These are phyloP conservation scores for Nephrotoma appendiculata DNA, from an alignment of 2,888 invertebrate species.

Conservation along the genomic window DNA sequence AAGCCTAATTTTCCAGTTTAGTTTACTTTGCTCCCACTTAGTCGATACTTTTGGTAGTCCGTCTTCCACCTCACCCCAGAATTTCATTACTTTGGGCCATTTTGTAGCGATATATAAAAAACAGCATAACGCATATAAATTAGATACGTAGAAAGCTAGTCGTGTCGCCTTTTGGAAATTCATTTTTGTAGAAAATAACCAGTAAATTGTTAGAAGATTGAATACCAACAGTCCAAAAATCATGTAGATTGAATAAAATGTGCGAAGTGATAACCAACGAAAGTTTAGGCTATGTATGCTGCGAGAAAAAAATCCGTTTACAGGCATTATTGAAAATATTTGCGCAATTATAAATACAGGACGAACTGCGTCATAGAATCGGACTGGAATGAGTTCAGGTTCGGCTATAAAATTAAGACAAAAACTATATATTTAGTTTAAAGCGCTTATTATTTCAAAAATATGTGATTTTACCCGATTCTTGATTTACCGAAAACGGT, in stretches of 20 bases:
- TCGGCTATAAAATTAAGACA: neutral
- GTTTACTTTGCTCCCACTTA: slow-evolving; percentile 12
- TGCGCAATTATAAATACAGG: slow-evolving; percentile 23
- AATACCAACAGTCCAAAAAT: neutral
- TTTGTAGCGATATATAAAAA: slow-evolving; percentile 31
- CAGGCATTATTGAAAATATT: slow-evolving; percentile 31
- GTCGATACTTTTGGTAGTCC: slow-evolving; percentile 16
- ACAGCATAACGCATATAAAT: slow-evolving; percentile 1
- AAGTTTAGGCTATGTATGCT: slow-evolving; percentile 23
- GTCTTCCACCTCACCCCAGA: slow-evolving; percentile 30
- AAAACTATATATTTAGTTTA: neutral
- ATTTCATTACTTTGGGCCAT: slow-evolving; percentile 29
- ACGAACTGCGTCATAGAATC: slow-evolving; percentile 9
- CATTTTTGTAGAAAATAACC: neutral
- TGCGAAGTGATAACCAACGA: slow-evolving; percentile 9
- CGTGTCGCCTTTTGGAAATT: neutral
- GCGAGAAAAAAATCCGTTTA: slow-evolving; percentile 25
- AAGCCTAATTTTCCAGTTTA: neutral
- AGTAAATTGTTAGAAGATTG: neutral
- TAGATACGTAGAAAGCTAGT: slow-evolving; percentile 1
- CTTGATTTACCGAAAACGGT: neutral
- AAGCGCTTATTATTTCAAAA: neutral
- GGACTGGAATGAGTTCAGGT: neutral
- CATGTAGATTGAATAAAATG: slow-evolving; percentile 3
- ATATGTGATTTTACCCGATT: neutral